Evolutionary conservation across 2,797 vertebrate genomes (phyloP).

Genomic region (Phataginus tricuspis): DNA sequence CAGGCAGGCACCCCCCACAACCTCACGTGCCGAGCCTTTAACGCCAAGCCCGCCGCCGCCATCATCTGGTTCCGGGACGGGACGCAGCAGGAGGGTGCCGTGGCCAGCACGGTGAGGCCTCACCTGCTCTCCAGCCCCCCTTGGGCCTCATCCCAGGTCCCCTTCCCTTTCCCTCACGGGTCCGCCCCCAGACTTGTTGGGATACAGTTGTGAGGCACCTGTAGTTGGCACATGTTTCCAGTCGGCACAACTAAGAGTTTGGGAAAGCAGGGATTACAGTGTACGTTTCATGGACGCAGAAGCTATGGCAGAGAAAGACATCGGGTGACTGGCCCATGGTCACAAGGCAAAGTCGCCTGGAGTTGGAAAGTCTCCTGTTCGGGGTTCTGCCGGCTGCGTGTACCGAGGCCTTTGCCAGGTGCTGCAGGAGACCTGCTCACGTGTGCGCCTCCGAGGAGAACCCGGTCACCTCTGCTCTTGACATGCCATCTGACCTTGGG

Average conservation of each 20-base stretch:
- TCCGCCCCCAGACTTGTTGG: not conserved
- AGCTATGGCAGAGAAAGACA: not conserved
- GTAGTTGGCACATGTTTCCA: not conserved
- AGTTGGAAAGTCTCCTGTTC: not conserved
- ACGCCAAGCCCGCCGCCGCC: constrained; percentile 94
- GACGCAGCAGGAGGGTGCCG: constrained; percentile 89
- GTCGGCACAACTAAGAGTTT: not conserved
- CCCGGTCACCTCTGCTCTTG: not conserved
- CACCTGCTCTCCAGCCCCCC: not conserved
- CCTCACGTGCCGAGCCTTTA: constrained; percentile 93
- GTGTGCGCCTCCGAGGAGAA: accelerated
- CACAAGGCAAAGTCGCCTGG: not conserved
- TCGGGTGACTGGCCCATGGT: not conserved
- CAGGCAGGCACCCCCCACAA: constrained; percentile 93
- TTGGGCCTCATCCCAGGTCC: no score
- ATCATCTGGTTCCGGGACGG: constrained; percentile 95
- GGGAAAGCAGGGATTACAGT: not conserved
- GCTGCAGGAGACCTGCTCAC: not conserved
- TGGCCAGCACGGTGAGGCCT: constrained; percentile 90
- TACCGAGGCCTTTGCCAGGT: not conserved
- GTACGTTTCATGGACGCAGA: not conserved
- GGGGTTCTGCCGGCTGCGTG: not conserved
- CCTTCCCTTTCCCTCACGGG: not conserved
- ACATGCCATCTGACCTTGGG: not conserved
- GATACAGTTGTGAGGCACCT: not conserved